Conservation (phyloP, 2,797 vertebrate genomes). For the Onychomys arenicola region DNA sequence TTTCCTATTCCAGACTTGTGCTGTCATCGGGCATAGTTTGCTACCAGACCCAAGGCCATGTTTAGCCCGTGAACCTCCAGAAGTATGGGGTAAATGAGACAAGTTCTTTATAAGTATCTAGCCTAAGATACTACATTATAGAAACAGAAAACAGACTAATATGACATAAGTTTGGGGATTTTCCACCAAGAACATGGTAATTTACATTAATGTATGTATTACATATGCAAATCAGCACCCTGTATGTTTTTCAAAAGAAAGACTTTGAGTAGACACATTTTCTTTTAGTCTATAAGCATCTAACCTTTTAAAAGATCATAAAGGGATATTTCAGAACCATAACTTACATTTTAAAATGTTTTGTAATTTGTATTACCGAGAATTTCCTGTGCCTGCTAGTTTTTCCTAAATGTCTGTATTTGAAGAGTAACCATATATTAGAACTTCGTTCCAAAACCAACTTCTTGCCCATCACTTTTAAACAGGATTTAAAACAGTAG, state of each 20-base stretch:
- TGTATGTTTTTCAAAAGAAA: not conserved
- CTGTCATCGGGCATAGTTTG: not conserved
- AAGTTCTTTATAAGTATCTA: not conserved
- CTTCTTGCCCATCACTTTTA: not conserved
- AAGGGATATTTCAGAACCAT: not conserved
- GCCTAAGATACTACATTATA: not conserved
- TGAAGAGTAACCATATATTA: not conserved
- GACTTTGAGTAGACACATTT: not conserved
- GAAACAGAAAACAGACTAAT: not conserved
- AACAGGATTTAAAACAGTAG: not conserved
- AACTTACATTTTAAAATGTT: not conserved
- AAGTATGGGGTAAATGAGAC: not conserved
- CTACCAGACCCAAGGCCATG: not conserved
- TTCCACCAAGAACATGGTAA: not conserved
- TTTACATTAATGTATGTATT: not conserved
- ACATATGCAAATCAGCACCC: not conserved
- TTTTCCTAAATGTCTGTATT: not conserved
- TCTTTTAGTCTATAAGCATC: not conserved
- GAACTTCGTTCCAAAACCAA: not conserved
- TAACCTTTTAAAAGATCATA: not conserved
- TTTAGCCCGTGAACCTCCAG: not conserved
- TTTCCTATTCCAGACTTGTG: not conserved
- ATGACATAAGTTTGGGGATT: not conserved
- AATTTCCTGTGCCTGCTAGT: not conserved
- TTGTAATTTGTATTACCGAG: not conserved